Evolutionary conservation across 1,140 invertebrate species (phyloP), one percentile per base, ranked within the genome.

Genomic region (Pogonomyrmex barbatus): DNA sequence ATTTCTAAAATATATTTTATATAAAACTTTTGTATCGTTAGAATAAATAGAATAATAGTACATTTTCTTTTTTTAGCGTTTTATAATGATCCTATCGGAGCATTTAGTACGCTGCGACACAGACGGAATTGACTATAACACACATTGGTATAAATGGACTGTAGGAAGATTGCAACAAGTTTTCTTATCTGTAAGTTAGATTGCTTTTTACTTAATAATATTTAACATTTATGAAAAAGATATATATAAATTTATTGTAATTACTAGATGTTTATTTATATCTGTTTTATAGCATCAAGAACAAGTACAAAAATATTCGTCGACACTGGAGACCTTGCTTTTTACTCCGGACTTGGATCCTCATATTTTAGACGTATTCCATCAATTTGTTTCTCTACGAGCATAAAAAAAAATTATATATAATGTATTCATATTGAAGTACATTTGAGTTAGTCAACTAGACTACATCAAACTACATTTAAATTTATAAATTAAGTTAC

Each of bases 31-130:
- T 42, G 62, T 56, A 0, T 87, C 62, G 30, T 86, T 60, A 73
- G 39, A 83, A 86, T 83, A 82, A 83, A 71, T 87, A 24, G 24
- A 24, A 24, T 89, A 76, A 85, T 85, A 24, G 24, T 24, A 24
- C 24, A 24, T 68, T 92, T 82, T 88, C 83, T 75, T 89, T 91
- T 89, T 93, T 42, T 93, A 97, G 97, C 96, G 99, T 88, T 99
- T 99, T 95, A 99, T 99, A 86, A 99, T 99, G 97, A 98, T 99
- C 89, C 96, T 99, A 67, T 99, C 98, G 0, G 99, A 99, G 95
- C 99, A 99, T 96, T 96, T 99, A 88, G 98, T 98, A 47, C 96
- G 97, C 54, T 98, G 98, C 94, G 99, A 99, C 94, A 98, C 98
- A 4, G 98, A 99, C 95, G 98, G 97, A 24, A 96, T 97, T 87